Evolutionary conservation across 2,797 vertebrate species (phyloP).

Genomic region (Microtus californicus): DNA sequence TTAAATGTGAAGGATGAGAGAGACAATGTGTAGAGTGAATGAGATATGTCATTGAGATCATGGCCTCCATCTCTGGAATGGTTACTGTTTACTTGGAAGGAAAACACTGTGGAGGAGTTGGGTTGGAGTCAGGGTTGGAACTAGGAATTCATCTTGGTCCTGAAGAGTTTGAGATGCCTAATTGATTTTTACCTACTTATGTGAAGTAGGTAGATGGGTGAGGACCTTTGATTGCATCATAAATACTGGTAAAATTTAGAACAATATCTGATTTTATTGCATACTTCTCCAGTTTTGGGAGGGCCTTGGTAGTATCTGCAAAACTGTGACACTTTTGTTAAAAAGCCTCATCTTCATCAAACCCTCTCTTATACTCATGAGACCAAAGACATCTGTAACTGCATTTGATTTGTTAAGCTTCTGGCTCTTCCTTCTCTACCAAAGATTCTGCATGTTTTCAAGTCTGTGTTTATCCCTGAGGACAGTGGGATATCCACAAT

Average conservation of each 20-base stretch:
- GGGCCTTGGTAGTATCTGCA: constrained; percentile 24
- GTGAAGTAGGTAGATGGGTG: background rate
- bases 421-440: background rate
- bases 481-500: background rate
- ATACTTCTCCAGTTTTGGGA: background rate
- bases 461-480: constrained; percentile 31
- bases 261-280: background rate
- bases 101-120: background rate
- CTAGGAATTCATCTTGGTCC: background rate
- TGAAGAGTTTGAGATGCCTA: background rate
- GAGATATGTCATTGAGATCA: background rate
- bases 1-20: background rate
- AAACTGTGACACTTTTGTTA: background rate
- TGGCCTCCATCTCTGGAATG: background rate
- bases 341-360: constrained; percentile 25
- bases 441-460: constrained; percentile 12
- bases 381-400: background rate
- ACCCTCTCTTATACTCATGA: background rate
- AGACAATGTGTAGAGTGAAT: constrained; percentile 43
- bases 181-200: background rate
- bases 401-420: constrained; percentile 4
- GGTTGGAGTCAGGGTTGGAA: background rate
- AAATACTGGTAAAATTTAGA: background rate
- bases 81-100: background rate
- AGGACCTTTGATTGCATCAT: background rate